Percentiles rank a stretch among this genome's conserved stretches.
Evolutionary conservation across 1,140 invertebrate species (phyloP).

Genomic region (Halyomorpha halys): DNA sequence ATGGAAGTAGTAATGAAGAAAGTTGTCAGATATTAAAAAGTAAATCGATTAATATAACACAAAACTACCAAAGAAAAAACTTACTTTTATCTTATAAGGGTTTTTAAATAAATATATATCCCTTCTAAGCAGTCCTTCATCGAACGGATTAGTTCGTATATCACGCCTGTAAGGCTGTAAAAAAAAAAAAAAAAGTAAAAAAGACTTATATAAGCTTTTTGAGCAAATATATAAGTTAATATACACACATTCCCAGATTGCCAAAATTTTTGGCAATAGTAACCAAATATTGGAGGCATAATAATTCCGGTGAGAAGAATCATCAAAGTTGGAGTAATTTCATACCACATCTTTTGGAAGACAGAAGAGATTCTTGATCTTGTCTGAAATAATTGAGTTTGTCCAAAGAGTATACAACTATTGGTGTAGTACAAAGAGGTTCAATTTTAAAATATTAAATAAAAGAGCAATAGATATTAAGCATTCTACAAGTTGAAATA

Average conservation of each 20-base stretch:
- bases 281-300: conserved; percentile 2
- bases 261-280: conserved; percentile 12
- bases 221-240: not conserved
- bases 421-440: not conserved
- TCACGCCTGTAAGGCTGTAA: conserved; percentile 23
- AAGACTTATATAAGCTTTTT: not conserved
- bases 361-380: not conserved
- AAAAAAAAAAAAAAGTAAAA: not conserved
- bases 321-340: conserved; percentile 18
- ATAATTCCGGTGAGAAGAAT: conserved; percentile 1
- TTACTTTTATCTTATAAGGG: conserved; percentile 18
- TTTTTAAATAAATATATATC: conserved; percentile 16
- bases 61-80: not conserved
- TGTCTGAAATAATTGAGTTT: too few relatives aligned
- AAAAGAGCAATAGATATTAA: too few relatives aligned
- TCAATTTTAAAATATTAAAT: not conserved
- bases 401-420: not conserved
- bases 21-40: too few relatives aligned
- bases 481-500: too few relatives aligned
- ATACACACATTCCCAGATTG: conserved; percentile 19
- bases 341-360: conserved; percentile 21
- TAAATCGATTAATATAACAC: too few relatives aligned
- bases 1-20: too few relatives aligned
- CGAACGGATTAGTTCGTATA: not conserved
- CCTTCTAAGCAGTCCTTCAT: conserved; percentile 7